phyloP scores from a whole-genome alignment of 2,888 invertebrate genomes.

The Dexiosoma caninum region DNA sequence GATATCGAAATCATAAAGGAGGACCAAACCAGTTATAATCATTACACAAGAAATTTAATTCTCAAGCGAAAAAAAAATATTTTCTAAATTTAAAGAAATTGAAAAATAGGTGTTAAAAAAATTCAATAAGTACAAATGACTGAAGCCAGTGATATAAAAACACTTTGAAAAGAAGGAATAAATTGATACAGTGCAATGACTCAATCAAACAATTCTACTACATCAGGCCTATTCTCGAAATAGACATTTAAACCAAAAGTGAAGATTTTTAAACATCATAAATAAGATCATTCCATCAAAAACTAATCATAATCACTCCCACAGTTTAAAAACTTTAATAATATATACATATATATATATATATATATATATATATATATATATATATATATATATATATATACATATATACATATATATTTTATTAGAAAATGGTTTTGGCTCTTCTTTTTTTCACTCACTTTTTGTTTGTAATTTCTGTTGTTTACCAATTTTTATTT shows the following conservation, averaged over 20 bases:
- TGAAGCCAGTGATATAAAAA: neutral
- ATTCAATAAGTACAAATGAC: neutral
- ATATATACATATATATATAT: neutral
- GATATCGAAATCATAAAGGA: too few relatives aligned
- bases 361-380: constrained; percentile 10
- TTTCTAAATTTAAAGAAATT: too few relatives aligned
- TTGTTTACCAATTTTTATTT: constrained; percentile 6
- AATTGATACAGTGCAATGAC: constrained; percentile 22
- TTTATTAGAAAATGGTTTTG: constrained; percentile 9
- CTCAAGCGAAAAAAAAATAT: too few relatives aligned
- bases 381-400: neutral
- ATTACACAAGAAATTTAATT: too few relatives aligned
- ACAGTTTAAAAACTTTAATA: neutral
- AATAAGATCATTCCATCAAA: neutral
- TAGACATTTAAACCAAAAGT: neutral
- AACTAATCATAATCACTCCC: constrained; percentile 11
- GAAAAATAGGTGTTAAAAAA: neutral
- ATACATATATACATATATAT: neutral
- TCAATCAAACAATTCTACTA: neutral
- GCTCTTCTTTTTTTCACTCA: neutral
- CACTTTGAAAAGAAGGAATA: constrained; percentile 19
- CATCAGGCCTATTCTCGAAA: neutral
- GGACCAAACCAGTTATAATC: too few relatives aligned
- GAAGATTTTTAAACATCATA: neutral
- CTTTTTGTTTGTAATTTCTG: constrained; percentile 8